Evolutionary conservation across 2,888 invertebrate species (phyloP), one percentile per base, ranked within the genome.

Genomic region (Seladonia tumulorum): DNA sequence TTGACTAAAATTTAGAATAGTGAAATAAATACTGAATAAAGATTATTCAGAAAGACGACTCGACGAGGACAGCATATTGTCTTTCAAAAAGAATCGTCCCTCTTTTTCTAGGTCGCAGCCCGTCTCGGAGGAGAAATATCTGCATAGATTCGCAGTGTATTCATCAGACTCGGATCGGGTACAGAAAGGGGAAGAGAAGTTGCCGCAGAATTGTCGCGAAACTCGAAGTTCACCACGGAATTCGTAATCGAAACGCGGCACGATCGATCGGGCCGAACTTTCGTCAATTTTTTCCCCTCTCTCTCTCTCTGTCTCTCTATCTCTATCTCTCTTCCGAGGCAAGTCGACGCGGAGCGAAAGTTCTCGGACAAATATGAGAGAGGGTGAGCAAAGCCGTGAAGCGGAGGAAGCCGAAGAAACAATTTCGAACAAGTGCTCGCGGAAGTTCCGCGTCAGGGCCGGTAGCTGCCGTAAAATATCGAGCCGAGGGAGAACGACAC

Each of bases 401-500:
- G n/a, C 79, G 14, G 18, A 49, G 60, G n/a, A 72, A 63, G 35
- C 35, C 63, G 63, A 60, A 57, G 81, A 42, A 76, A 81, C 60
- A 76, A 76, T 76, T 49, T 47, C 53, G 16, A 45, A n/a, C 47
- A n/a, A 81, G 49, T 25, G 22, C 4, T 45, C 4, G 16, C 14
- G 25, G 35, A 49, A 42, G 18, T 74, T 74, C n/a, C 78, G 45
- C 29, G 16, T 53, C 39, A 29, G 66, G 29, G 18, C 60, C 8
- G 49, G 47, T 29, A 49, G 47, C 66, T 25, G 1, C 8, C 57
- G 0, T 25, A 5, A 70, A 57, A 60, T 57, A 76, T 70, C 39
- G 45, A 45, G 5, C 22, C n/a, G 70, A 39, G 47, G 47, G 29
- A 35, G 53, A 53, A 70, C 45, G 63, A 60, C 60, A 49, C 66